Conservation (phyloP, 2,888 invertebrate genomes). For the Epistrophe eligans region DNA sequence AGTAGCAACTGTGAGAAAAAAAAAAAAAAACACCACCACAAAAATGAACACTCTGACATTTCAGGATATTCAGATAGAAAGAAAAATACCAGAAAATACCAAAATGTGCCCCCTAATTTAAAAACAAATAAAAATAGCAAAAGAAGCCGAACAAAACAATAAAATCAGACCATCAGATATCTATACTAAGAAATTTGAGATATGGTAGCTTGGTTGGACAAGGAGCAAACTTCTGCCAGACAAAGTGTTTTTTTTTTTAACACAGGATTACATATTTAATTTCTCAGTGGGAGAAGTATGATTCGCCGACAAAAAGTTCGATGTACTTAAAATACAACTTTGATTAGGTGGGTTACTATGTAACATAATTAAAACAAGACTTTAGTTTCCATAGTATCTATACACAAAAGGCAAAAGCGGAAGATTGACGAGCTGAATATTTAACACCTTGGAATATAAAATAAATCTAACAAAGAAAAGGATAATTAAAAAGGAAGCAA, state of each 20-base stretch:
- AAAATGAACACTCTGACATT: constrained; percentile 10
- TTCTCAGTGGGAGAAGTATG: neutral
- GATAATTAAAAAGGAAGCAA: neutral
- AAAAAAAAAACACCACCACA: neutral
- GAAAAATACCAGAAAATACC: neutral
- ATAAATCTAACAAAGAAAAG: neutral
- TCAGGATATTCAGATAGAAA: neutral
- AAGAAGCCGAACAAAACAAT: neutral
- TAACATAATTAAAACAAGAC: neutral
- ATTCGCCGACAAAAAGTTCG: neutral
- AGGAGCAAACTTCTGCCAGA: neutral
- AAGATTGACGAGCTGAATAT: constrained; percentile 9
- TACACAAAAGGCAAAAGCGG: neutral
- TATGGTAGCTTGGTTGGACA: neutral
- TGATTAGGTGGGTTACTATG: neutral
- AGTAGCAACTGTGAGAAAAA: neutral
- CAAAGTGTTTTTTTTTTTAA: neutral
- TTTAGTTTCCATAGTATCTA: neutral
- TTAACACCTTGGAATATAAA: neutral
- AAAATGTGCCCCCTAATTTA: constrained; percentile 14
- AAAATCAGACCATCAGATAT: neutral
- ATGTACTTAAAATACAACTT: neutral
- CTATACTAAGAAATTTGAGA: neutral
- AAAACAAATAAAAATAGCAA: neutral
- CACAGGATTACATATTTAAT: neutral